Percentiles rank a stretch among this genome's conserved stretches.
These are phyloP conservation scores for Ophioninae sp. DNA, from an alignment of 2,888 invertebrate species.

Conservation along the genomic window DNA sequence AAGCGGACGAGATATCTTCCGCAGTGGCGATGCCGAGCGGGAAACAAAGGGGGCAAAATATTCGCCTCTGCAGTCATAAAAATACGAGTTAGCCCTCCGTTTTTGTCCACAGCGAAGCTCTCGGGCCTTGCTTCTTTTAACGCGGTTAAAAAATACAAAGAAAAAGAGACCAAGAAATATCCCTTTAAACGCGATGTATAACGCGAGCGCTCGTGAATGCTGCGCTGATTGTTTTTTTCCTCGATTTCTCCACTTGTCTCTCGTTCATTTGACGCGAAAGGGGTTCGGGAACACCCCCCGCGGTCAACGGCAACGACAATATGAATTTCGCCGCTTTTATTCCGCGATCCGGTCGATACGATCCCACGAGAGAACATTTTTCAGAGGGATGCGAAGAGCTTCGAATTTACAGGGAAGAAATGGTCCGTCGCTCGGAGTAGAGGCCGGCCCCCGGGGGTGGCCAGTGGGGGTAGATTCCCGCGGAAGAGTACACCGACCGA, in stretches of 20 bases:
- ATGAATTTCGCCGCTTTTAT: slow-evolving; percentile 34
- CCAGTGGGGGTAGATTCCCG: slow-evolving; percentile 39
- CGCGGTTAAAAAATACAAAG: slow-evolving; percentile 9
- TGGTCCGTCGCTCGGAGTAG: slow-evolving; percentile 36
- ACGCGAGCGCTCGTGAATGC: slow-evolving; percentile 4
- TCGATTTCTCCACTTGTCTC: slow-evolving; percentile 6
- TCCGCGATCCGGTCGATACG: slow-evolving; percentile 48
- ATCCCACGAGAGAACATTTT: slow-evolving; percentile 57
- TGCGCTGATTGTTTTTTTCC: slow-evolving; percentile 13
- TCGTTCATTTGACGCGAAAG: background rate
- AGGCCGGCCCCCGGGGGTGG: slow-evolving; percentile 28
- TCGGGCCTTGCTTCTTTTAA: slow-evolving; percentile 19
- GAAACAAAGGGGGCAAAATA: background rate
- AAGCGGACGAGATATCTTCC: no score
- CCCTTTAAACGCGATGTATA: slow-evolving; percentile 22
- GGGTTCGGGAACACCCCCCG: background rate
- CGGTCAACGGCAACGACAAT: slow-evolving; percentile 15
- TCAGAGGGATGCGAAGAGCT: slow-evolving; percentile 31
- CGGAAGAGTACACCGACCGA: slow-evolving; percentile 62
- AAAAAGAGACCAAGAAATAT: background rate
- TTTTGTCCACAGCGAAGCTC: background rate
- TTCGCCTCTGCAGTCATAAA: slow-evolving; percentile 11
- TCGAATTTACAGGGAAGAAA: slow-evolving; percentile 54
- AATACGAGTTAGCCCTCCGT: slow-evolving; percentile 19
- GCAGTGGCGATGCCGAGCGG: no score